Evolutionary conservation across 1,140 invertebrate genomes (phyloP).

Genomic region (Ericerus pela): DNA sequence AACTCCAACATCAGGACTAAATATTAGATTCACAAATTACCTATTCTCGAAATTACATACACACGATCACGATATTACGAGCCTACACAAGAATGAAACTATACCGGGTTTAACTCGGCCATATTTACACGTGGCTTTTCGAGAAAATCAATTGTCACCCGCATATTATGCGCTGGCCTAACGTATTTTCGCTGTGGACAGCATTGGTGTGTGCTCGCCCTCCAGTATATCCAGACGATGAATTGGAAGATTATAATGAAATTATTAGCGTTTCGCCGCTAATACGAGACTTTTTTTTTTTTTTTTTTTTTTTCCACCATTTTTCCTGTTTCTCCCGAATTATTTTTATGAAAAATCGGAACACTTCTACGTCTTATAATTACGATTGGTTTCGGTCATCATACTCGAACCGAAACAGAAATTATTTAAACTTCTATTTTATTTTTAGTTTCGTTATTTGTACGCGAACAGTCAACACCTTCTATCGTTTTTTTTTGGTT

Average conservation of each 20-base stretch:
- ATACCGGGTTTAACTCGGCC: no score
- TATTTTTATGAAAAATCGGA: not conserved
- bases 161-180: no score
- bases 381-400: constrained; percentile 2
- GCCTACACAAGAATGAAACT: no score
- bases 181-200: no score
- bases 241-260: not conserved
- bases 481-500: no score
- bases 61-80: no score
- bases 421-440: constrained; percentile 3
- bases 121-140: no score
- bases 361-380: not conserved
- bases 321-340: no score
- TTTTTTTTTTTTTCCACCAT: not conserved
- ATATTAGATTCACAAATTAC: no score
- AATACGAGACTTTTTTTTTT: not conserved
- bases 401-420: not conserved
- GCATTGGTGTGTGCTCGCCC: not conserved
- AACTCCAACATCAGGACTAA: no score
- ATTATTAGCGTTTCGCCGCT: not conserved
- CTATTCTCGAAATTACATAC: no score
- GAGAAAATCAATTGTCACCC: no score
- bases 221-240: not conserved
- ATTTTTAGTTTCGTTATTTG: constrained; percentile 3
- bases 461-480: not conserved